Evolutionary conservation across 2,113 vertebrate species (phyloP), one percentile per base, ranked within the genome.

Genomic region (Dolichallabes microphthalmus): DNA sequence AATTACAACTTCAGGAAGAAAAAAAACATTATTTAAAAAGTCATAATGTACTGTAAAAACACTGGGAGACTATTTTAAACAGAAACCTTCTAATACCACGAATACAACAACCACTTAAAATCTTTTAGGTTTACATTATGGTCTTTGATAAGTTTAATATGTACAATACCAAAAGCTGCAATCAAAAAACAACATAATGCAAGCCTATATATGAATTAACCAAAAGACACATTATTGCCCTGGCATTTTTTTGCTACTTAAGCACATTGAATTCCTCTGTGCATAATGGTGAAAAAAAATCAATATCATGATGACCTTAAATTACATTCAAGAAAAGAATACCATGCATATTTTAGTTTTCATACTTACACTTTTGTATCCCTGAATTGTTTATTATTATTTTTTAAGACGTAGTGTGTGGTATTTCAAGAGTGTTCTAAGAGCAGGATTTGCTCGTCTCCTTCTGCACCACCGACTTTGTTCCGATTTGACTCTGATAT

Each of bases 401-500:
- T 45, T 45, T 12, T 9, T 76, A 50, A 74, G 20, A 52, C n/a
- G 27, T 35, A 7, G n/a, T 15, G 35, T 80, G n/a, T 0, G 7
- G 15, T 30, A 19, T 15, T 53, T 22, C 61, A 35, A n/a, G 20
- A 39, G 73, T 52, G n/a, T 25, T 78, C 50, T 55, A 30, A 32
- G 73, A 77, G 3, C 55, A 15, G 32, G 14, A 4, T 35, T 12
- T 27, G 58, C 35, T 52, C 7, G 10, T 80, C 57, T 80, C 27
- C 77, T 73, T 27, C 66, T 60, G 76, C 39, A 60, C 17, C 63
- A 79, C n/a, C 9, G 35, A 71, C 32, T 80, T 78, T 84, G 60
- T 55, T 80, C 53, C 20, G 19, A 20, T 19, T 25, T 71, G 84
- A 85, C 53, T 20, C 68, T 80, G 64, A 85, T 80, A 35, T 12